Percentiles rank a stretch among this genome's conserved stretches.
phyloP scores from a whole-genome alignment of 2,113 vertebrate species.

The Macroglossus sobrinus region DNA sequence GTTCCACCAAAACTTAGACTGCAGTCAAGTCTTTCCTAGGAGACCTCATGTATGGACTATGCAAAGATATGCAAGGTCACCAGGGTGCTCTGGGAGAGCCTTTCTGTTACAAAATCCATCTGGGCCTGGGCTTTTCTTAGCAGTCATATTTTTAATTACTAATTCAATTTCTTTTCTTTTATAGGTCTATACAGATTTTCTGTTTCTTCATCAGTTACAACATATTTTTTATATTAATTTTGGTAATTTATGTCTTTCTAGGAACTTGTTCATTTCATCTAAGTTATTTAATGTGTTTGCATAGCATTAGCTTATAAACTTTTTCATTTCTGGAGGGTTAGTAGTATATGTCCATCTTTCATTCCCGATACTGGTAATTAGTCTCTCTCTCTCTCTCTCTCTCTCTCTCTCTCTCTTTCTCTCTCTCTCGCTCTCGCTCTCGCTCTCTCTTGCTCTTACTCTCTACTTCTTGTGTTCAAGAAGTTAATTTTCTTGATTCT shows the following conservation, averaged over 20 bases:
- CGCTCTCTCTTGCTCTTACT: too few relatives aligned
- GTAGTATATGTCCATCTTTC: neutral
- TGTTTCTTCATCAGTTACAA: neutral
- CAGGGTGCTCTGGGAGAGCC: neutral
- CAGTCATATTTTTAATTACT: neutral
- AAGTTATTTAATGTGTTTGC: neutral
- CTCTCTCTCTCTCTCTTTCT: neutral
- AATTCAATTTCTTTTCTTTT: neutral
- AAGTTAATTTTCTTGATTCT: neutral
- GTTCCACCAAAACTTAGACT: neutral
- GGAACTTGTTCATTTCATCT: neutral
- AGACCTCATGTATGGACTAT: fast-evolving
- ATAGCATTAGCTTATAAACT: neutral
- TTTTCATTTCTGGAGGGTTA: neutral
- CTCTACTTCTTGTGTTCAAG: too few relatives aligned
- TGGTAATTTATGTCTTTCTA: neutral
- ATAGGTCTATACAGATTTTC: neutral
- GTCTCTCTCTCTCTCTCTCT: neutral
- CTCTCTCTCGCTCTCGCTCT: too few relatives aligned
- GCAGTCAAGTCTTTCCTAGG: neutral
- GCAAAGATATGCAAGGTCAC: neutral
- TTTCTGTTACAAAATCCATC: neutral
- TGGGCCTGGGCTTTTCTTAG: neutral
- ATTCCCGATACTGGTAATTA: neutral
- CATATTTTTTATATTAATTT: neutral